Percentiles rank a stretch among this genome's conserved stretches.
Conservation (phyloP, 2,113 vertebrate genomes). For the Miniopterus natalensis region DNA sequence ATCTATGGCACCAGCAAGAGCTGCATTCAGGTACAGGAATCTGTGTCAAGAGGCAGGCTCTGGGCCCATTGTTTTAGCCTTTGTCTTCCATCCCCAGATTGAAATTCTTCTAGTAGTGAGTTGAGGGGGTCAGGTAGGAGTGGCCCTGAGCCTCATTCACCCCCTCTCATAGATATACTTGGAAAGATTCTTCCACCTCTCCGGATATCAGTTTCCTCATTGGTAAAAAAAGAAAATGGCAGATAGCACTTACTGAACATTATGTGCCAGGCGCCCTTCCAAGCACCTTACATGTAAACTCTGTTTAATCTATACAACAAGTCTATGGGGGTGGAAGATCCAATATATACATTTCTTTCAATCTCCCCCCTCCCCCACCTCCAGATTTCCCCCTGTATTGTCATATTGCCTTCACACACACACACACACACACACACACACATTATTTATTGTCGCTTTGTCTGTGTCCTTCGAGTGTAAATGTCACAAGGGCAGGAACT, state of each 20-base stretch:
- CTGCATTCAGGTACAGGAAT: neutral
- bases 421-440: neutral
- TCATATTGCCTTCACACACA: neutral
- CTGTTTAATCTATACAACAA: neutral
- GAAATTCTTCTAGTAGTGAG: slow-evolving; percentile 24
- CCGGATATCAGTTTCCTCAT: neutral
- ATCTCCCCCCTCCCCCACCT: neutral
- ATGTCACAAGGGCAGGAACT: neutral
- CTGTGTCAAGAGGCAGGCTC: neutral
- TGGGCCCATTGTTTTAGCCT: neutral
- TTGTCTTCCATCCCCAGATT: neutral
- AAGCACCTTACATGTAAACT: neutral
- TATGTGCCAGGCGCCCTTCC: neutral
- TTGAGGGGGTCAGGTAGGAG: neutral
- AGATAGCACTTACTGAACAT: neutral
- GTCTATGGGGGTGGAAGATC: neutral
- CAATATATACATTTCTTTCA: neutral
- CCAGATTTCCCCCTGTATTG: fast-evolving
- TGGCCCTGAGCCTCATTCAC: no score
- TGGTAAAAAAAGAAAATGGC: neutral
- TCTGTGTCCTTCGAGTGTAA: neutral
- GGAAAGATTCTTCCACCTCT: neutral
- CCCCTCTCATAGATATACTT: neutral
- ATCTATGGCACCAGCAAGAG: neutral
- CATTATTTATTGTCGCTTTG: neutral